phyloP scores from a whole-genome alignment of 2,113 vertebrate genomes.

The Lepisosteus osseus region DNA sequence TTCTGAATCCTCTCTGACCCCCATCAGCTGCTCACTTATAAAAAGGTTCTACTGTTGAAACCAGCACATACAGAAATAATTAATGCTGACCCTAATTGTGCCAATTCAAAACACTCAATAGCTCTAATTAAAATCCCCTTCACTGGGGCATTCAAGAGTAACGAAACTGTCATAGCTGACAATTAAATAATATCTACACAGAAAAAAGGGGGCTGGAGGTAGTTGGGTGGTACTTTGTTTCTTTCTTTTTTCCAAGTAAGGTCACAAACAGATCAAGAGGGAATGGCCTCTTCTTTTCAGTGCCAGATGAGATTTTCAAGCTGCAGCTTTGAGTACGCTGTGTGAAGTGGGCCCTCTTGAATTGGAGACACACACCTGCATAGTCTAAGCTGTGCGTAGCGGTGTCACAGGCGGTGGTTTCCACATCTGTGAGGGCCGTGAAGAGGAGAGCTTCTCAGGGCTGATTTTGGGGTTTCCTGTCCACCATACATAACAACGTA shows the following conservation, averaged over 20 bases:
- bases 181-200: constrained; percentile 64
- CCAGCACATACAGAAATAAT: constrained; percentile 73
- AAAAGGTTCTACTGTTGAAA: constrained; percentile 66
- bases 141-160: constrained; percentile 64
- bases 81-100: constrained; percentile 83
- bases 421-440: constrained; percentile 1
- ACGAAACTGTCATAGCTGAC: constrained; percentile 73
- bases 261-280: constrained; percentile 23
- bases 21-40: constrained; percentile 58
- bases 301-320: constrained; percentile 25
- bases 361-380: constrained; percentile 50
- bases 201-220: constrained; percentile 32
- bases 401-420: not conserved
- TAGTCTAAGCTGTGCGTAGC: constrained; percentile 20
- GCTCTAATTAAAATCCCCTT: constrained; percentile 86
- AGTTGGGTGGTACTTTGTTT: constrained; percentile 1
- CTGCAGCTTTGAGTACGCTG: constrained; percentile 25
- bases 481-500: constrained; percentile 71
- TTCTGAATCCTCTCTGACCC: not conserved
- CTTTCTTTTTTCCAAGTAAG: not conserved
- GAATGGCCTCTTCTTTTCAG: constrained; percentile 45
- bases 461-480: constrained; percentile 63
- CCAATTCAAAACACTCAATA: constrained; percentile 83
- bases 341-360: constrained; percentile 20
- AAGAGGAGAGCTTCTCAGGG: constrained; percentile 1